These are phyloP conservation scores for Chaenogobius annularis DNA, from an alignment of 2,113 vertebrate species.

Conservation along the genomic window DNA sequence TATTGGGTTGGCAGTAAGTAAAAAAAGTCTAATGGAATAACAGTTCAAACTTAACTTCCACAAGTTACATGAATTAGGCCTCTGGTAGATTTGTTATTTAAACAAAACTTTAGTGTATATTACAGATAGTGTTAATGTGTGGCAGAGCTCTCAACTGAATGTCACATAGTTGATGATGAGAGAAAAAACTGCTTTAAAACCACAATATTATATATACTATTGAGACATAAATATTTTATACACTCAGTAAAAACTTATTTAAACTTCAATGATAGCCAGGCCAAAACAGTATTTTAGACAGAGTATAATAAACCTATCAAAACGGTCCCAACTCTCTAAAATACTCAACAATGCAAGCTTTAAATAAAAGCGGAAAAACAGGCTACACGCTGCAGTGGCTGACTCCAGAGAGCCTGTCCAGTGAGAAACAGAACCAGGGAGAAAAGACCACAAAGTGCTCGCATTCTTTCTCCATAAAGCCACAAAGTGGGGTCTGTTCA, in stretches of 20 bases:
- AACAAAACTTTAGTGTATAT: background rate
- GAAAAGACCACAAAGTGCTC: constrained; percentile 57
- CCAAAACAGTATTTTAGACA: background rate
- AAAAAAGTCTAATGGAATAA: no score
- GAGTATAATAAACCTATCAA: background rate
- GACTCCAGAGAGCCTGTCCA: constrained; percentile 29
- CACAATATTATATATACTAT: background rate
- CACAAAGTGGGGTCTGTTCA: constrained; percentile 76
- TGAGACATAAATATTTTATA: background rate
- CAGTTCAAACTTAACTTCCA: no score
- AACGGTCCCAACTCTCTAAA: background rate
- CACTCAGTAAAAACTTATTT: background rate
- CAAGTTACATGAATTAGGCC: background rate
- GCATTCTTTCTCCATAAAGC: constrained; percentile 72
- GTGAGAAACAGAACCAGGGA: constrained; percentile 33
- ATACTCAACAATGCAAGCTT: background rate
- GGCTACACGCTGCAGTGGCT: constrained; percentile 37
- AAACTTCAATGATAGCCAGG: constrained; percentile 11
- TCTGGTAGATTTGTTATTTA: background rate
- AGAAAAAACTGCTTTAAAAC: background rate
- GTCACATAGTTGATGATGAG: background rate
- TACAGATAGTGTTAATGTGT: background rate
- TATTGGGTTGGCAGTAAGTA: background rate
- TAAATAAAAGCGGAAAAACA: constrained; percentile 21
- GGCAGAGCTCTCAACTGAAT: background rate